Evolutionary conservation across 2,797 vertebrate genomes (phyloP), one percentile per base, ranked within the genome.

Genomic region (Rhodeus uyekii): DNA sequence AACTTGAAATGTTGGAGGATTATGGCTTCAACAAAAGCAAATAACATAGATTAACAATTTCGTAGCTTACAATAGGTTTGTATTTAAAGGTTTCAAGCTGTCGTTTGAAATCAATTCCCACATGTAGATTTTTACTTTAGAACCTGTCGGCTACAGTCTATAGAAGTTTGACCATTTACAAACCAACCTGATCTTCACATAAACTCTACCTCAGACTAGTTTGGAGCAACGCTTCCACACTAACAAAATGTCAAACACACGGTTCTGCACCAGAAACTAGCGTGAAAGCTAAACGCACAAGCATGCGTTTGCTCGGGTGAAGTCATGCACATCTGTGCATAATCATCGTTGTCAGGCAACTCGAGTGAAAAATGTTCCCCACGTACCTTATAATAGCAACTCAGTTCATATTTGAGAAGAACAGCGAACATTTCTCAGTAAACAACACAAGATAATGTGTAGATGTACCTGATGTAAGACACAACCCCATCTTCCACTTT

Each of bases 381-480:
- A 19, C 61, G 50, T 55, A 42, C 3, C 27, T 50, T 38, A 67
- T 18, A 14, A 29, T 12, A 71, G 50, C 39, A 80, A 77, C 79
- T 18, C 9, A 1, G 38, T 19, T 64, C 24, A 46, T 19, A 29
- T 63, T 42, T 53, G 2, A 73, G 38, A 58, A 55, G 8, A 36
- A 53, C 34, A 34, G n/a, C 24, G 65, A 50, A 16, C 19, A 72
- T 3, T 5, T 19, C 14, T 19, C 8, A 63, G 61, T 63, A 34
- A 55, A 55, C 7, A 8, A n/a, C 4, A 8, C 50, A 18, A 48
- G 53, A 6, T n/a, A 16, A 55, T 9, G 19, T 61, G 5, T 8
- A 24, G 5, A 78, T 27, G 85, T 83, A 97, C 97, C 96, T 98
- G 94, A 97, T 88, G 80, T 98, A 97, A 86, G 93, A 90, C 90